Conservation (phyloP, 2,797 vertebrate genomes). For the Coreius guichenoti region DNA sequence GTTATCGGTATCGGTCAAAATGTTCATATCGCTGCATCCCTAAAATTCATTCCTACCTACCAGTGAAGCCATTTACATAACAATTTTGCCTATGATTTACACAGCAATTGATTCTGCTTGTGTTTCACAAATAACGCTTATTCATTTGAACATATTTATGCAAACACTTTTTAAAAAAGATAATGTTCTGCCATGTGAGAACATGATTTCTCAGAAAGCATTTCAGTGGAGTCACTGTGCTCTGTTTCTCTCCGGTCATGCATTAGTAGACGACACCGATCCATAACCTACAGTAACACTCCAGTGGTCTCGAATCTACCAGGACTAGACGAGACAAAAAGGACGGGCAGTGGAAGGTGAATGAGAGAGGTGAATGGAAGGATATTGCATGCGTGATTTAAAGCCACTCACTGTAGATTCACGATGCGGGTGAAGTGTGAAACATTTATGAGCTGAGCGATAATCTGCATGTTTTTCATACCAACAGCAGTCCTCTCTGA, state of each 20-base stretch:
- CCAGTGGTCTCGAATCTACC: slow-evolving; percentile 11
- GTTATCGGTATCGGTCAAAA: too few relatives aligned
- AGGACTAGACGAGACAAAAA: slow-evolving; percentile 33
- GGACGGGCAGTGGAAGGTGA: background rate
- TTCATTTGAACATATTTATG: background rate
- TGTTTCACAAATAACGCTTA: background rate
- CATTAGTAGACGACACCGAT: background rate
- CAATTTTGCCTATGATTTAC: background rate
- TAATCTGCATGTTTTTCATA: slow-evolving; percentile 66
- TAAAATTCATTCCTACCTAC: background rate
- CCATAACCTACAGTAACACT: slow-evolving; percentile 47
- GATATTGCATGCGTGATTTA: slow-evolving; percentile 67
- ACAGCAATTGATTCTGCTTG: background rate
- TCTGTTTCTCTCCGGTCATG: background rate
- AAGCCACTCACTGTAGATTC: slow-evolving; percentile 66
- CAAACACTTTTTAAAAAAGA: background rate
- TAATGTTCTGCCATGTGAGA: background rate
- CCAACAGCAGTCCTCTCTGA: slow-evolving; percentile 22
- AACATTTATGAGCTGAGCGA: slow-evolving; percentile 71
- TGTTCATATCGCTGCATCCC: too few relatives aligned
- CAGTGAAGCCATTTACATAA: background rate
- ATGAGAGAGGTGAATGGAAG: slow-evolving; percentile 29
- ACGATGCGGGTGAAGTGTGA: slow-evolving; percentile 66
- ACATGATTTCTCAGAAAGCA: background rate
- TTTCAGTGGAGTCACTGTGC: background rate